Percentiles rank a stretch among this genome's conserved stretches.
Evolutionary conservation across 1,140 invertebrate genomes (phyloP).

Genomic region (Psix sp.): DNA sequence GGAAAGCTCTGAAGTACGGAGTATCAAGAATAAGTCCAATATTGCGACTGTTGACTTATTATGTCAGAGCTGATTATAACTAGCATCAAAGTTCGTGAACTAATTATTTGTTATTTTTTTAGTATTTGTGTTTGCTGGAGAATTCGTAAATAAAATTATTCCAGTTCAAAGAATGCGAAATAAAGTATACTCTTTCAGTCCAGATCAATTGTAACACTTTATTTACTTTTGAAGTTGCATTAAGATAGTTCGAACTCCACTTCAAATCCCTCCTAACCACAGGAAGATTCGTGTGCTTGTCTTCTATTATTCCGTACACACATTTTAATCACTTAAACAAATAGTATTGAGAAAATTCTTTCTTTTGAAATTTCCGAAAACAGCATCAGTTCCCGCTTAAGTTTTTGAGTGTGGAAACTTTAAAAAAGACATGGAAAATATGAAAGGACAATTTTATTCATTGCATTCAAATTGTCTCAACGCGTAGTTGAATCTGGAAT

Average conservation of each 20-base stretch:
- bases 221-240: constrained; percentile 10
- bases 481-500: constrained; percentile 13
- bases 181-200: too few species aligned
- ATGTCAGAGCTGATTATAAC: too few species aligned
- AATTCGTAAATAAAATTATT: too few species aligned
- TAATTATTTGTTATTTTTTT: too few species aligned
- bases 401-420: constrained; percentile 11
- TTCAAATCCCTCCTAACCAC: too few species aligned
- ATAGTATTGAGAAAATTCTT: constrained; percentile 7
- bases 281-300: too few species aligned
- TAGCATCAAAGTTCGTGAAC: too few species aligned
- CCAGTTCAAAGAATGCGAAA: too few species aligned
- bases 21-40: too few species aligned
- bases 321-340: constrained; percentile 13
- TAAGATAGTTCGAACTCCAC: background rate
- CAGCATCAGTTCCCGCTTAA: background rate
- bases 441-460: constrained; percentile 27
- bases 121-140: too few species aligned
- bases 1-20: too few species aligned
- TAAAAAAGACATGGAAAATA: constrained; percentile 10
- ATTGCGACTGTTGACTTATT: too few species aligned
- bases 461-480: constrained; percentile 33
- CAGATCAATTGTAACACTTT: background rate
- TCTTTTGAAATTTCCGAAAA: background rate
- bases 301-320: background rate